These are phyloP conservation scores for Trichosurus vulpecula DNA, from an alignment of 2,797 vertebrate genomes.

Conservation along the genomic window DNA sequence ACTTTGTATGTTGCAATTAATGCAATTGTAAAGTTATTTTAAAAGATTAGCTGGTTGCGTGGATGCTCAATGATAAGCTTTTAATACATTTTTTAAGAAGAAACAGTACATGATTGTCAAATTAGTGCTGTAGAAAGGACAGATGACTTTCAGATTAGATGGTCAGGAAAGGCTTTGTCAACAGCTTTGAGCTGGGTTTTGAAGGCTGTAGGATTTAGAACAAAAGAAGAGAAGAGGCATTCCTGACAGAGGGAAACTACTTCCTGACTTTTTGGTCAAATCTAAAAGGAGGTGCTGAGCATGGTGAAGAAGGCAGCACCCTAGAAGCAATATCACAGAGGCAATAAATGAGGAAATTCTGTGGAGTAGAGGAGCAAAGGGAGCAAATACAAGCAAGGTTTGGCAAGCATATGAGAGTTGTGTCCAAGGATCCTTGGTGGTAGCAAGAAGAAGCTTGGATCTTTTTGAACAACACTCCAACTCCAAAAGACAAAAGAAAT, in stretches of 20 bases:
- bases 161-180: no score
- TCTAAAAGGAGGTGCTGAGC: background rate
- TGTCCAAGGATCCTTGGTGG: background rate
- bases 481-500: conserved; percentile 35
- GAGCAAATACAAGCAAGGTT: background rate
- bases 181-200: no score
- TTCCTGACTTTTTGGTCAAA: background rate
- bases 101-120: no score
- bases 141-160: no score
- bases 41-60: no score
- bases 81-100: no score
- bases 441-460: conserved; percentile 11
- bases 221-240: no score
- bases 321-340: background rate
- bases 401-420: background rate
- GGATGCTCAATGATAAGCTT: no score
- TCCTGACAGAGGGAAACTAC: no score
- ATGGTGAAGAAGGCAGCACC: background rate
- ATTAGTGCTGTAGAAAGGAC: no score
- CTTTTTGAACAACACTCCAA: background rate
- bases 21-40: background rate
- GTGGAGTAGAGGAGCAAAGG: background rate
- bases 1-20: background rate
- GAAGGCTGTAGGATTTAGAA: no score
- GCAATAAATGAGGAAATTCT: background rate